phyloP scores from a whole-genome alignment of 2,113 vertebrate species.

The Oncorhynchus gorbuscha region DNA sequence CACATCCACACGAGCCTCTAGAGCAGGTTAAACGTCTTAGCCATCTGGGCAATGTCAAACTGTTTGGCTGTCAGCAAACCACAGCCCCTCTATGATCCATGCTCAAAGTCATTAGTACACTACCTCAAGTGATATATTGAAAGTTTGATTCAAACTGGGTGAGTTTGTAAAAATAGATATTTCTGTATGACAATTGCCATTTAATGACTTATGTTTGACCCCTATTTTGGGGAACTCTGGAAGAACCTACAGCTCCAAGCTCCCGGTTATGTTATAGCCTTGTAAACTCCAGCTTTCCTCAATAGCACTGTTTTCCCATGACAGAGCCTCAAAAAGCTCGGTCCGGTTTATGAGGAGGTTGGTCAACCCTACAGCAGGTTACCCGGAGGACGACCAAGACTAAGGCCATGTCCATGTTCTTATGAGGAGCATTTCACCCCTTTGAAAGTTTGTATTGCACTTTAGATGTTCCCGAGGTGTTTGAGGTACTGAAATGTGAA shows the following conservation, averaged over 20 bases:
- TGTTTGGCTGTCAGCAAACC: constrained; percentile 11
- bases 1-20: not conserved
- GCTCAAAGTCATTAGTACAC: constrained; percentile 14
- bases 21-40: constrained; percentile 4
- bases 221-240: constrained; percentile 21
- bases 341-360: constrained; percentile 20
- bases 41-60: constrained; percentile 21
- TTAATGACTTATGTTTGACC: constrained; percentile 16
- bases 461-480: not conserved
- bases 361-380: constrained; percentile 15
- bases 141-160: not conserved
- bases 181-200: not conserved
- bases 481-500: not conserved
- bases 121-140: constrained; percentile 11
- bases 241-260: constrained; percentile 27
- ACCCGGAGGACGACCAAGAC: not conserved
- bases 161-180: not conserved
- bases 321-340: constrained; percentile 25
- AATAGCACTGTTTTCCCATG: constrained; percentile 34
- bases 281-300: constrained; percentile 40
- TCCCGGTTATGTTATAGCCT: constrained; percentile 39
- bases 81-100: not conserved
- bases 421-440: not conserved
- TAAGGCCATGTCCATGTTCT: not conserved
- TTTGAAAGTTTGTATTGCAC: not conserved